A percentile compares a stretch with the other conserved stretches of the same genome.
Evolutionary conservation across 2,113 vertebrate genomes (phyloP).

Genomic region (Cheilinus undulatus): DNA sequence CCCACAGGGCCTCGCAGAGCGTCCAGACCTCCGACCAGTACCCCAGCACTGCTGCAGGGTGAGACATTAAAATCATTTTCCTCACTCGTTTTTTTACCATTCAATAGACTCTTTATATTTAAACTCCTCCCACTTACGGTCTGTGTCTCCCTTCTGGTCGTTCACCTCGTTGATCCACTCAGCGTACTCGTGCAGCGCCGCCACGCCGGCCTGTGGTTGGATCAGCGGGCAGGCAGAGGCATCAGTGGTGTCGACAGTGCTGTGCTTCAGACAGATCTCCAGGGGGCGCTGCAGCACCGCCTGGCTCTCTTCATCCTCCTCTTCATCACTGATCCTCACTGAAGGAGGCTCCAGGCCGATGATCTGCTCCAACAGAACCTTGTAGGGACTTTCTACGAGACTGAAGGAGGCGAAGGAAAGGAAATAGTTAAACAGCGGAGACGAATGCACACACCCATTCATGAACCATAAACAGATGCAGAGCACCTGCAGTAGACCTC

Average conservation of each 20-base stretch:
- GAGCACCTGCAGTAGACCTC: too few species aligned
- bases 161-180: conserved; percentile 85
- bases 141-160: conserved; percentile 52
- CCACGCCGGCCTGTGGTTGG: conserved; percentile 84
- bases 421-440: too few species aligned
- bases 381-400: conserved; percentile 89
- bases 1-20: conserved; percentile 93
- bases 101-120: background rate
- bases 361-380: conserved; percentile 91
- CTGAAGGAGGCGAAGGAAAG: conserved; percentile 66
- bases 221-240: conserved; percentile 85
- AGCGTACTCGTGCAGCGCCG: conserved; percentile 91
- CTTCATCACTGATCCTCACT: conserved; percentile 6
- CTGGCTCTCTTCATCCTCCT: conserved; percentile 69
- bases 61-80: too few species aligned
- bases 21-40: conserved; percentile 93
- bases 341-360: conserved; percentile 74
- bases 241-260: conserved; percentile 83
- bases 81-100: too few species aligned
- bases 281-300: conserved; percentile 86
- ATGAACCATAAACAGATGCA: too few species aligned
- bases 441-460: too few species aligned
- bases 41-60: conserved; percentile 80
- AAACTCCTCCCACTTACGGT: conserved; percentile 78
- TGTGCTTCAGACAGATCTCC: conserved; percentile 92